phyloP scores from a whole-genome alignment of 2,797 vertebrate genomes.

The Sciurus carolinensis region DNA sequence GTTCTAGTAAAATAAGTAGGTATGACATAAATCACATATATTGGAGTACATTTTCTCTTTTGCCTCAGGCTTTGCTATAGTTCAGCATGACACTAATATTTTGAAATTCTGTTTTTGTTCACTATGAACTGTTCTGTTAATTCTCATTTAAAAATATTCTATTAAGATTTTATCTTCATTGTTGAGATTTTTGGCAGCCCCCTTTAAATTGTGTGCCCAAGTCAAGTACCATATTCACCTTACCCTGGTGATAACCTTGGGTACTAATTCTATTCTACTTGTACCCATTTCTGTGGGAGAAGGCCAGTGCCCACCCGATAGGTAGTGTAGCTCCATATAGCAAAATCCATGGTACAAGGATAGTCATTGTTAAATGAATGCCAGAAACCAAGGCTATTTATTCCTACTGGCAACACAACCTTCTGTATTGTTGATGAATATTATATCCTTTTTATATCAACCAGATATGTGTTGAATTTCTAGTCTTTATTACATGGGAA shows the following conservation, averaged over 20 bases:
- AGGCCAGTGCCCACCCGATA: neutral
- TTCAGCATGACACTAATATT: neutral
- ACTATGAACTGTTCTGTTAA: neutral
- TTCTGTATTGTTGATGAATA: conserved; percentile 46
- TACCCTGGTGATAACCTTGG: neutral
- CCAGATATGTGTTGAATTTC: conserved; percentile 31
- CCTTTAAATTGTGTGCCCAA: neutral
- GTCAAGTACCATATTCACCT: neutral
- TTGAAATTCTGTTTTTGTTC: conserved; percentile 48
- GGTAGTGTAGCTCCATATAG: neutral
- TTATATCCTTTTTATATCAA: conserved; percentile 20
- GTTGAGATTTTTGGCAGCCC: neutral
- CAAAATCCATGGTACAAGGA: conserved; percentile 39
- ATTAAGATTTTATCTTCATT: conserved; percentile 40
- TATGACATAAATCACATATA: conserved; percentile 13
- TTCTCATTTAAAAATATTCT: conserved; percentile 22
- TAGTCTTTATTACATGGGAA: conserved; percentile 57
- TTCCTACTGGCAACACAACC: conserved; percentile 22
- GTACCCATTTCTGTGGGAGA: neutral
- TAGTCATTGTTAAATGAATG: conserved; percentile 63
- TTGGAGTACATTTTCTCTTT: neutral
- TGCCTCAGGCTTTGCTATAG: conserved; percentile 7
- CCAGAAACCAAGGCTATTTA: conserved; percentile 42
- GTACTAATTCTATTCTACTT: conserved; percentile 1
- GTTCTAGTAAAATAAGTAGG: conserved; percentile 50